phyloP scores from a whole-genome alignment of 2,888 invertebrate genomes.

The Muschampia staudingeri region DNA sequence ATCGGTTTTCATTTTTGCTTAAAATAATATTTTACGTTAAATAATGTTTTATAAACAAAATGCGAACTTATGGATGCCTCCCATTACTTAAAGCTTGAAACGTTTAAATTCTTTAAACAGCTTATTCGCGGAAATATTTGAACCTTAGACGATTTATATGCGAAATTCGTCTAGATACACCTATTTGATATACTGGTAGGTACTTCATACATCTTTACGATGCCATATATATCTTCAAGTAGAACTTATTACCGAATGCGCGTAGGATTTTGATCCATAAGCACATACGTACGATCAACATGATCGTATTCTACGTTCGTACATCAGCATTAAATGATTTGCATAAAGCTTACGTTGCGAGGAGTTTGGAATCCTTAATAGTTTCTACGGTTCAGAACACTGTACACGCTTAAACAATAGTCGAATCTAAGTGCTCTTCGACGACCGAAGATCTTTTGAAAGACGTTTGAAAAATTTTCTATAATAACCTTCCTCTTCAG shows the following conservation, averaged over 20 bases:
- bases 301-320: conserved; percentile 68
- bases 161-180: background rate
- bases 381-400: background rate
- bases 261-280: conserved; percentile 22
- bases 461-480: background rate
- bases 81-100: background rate
- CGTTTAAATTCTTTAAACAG: background rate
- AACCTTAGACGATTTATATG: conserved; percentile 11
- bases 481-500: background rate
- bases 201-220: conserved; percentile 13
- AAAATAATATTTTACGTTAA: too few species aligned
- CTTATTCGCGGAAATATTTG: background rate
- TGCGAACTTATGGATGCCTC: too few species aligned
- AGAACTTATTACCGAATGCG: conserved; percentile 28
- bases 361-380: conserved; percentile 67
- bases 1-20: too few species aligned
- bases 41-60: too few species aligned
- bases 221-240: conserved; percentile 24
- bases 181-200: background rate
- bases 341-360: conserved; percentile 75
- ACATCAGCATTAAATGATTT: conserved; percentile 70
- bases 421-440: background rate
- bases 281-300: conserved; percentile 14
- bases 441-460: background rate
- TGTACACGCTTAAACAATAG: background rate